A percentile compares a stretch with the other conserved stretches of the same genome.
Conservation (phyloP, 2,888 invertebrate genomes). For the Incurvaria masculella region DNA sequence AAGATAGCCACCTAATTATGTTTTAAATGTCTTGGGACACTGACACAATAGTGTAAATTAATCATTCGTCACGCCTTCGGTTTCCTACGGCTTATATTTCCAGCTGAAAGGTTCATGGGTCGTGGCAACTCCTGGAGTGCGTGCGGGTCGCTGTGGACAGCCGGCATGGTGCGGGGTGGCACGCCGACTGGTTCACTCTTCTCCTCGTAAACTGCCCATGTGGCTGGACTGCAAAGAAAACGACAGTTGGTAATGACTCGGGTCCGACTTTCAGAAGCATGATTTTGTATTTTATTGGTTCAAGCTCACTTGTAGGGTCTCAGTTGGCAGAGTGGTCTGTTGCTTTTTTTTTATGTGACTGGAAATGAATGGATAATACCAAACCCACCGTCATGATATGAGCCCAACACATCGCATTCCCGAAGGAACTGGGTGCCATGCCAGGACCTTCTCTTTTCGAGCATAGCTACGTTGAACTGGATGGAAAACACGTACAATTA, state of each 20-base stretch:
- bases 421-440: too few relatives aligned
- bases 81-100: slow-evolving; percentile 18
- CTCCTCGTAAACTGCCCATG: slow-evolving; percentile 49
- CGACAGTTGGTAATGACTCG: not conserved
- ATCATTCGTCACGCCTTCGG: not conserved
- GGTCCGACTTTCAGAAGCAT: not conserved
- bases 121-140: slow-evolving; percentile 42
- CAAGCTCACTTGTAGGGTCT: not conserved
- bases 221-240: slow-evolving; percentile 36
- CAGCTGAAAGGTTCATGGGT: slow-evolving; percentile 31
- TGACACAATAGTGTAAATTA: too few relatives aligned
- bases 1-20: too few relatives aligned
- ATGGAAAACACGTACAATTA: too few relatives aligned
- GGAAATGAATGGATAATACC: too few relatives aligned
- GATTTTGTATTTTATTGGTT: not conserved
- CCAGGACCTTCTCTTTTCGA: too few relatives aligned
- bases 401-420: too few relatives aligned
- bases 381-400: too few relatives aligned
- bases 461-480: too few relatives aligned
- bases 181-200: slow-evolving; percentile 30
- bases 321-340: too few relatives aligned
- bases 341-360: too few relatives aligned
- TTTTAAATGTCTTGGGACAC: too few relatives aligned
- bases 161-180: slow-evolving; percentile 33
- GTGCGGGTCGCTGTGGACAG: slow-evolving; percentile 36